These are phyloP conservation scores for Scylla paramamosain DNA, from an alignment of 1,140 invertebrate species.

Conservation along the genomic window DNA sequence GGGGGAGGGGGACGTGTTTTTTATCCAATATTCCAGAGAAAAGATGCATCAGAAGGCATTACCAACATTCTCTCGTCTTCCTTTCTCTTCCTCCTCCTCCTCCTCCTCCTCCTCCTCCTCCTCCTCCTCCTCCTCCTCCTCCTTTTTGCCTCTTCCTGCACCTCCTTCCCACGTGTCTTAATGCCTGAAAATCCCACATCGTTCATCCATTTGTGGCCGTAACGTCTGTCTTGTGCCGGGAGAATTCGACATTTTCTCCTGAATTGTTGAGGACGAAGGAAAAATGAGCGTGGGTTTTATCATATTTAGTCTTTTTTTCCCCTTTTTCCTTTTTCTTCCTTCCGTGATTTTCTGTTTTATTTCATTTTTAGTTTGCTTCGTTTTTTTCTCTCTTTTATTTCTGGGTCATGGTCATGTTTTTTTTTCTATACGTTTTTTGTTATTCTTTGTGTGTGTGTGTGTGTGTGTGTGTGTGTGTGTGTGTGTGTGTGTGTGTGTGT, in stretches of 20 bases:
- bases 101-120: too few species aligned
- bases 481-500: too few species aligned
- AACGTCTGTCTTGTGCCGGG: neutral
- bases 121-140: conserved; percentile 1
- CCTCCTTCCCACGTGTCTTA: neutral
- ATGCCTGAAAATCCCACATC: neutral
- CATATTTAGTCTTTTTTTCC: neutral
- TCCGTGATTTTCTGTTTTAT: neutral
- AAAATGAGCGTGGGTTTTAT: neutral
- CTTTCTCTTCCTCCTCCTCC: too few species aligned
- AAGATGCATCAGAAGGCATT: neutral
- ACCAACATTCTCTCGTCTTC: neutral
- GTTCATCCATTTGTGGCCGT: neutral
- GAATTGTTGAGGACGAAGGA: neutral
- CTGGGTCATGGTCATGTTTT: too few species aligned
- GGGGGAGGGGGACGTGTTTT: neutral
- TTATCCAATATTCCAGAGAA: neutral
- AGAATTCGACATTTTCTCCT: neutral
- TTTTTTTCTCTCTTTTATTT: neutral
- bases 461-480: too few species aligned
- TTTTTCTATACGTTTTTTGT: too few species aligned
- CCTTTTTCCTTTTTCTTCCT: neutral
- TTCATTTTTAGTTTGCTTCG: too few species aligned
- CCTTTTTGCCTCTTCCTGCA: neutral
- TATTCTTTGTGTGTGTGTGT: too few species aligned